Evolutionary conservation across 2,113 vertebrate species (phyloP).

Genomic region (Fregata magnificens): DNA sequence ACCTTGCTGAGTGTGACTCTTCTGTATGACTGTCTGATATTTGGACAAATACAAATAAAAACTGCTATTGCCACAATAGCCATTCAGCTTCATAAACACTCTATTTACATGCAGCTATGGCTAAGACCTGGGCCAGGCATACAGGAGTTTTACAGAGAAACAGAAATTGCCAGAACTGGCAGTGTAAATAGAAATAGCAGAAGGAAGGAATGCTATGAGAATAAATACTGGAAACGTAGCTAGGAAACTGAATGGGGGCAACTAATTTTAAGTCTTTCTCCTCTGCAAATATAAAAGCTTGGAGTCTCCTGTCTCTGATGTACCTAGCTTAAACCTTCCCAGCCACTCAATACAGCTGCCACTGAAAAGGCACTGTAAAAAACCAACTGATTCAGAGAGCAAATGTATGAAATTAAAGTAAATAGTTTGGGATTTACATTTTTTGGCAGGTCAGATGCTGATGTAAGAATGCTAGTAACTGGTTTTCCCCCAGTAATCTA

Average conservation of each 20-base stretch:
- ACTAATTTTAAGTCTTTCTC: neutral
- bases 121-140: neutral
- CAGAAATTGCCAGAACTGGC: neutral
- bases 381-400: neutral
- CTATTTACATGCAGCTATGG: neutral
- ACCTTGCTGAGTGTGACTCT: neutral
- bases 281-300: neutral
- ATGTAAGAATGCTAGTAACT: neutral
- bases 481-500: neutral
- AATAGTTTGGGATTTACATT: neutral
- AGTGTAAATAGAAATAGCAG: slow-evolving; percentile 10
- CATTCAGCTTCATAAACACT: neutral
- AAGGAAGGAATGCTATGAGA: neutral
- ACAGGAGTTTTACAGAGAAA: neutral
- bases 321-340: neutral
- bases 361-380: neutral
- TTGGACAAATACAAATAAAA: neutral
- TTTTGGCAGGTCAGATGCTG: neutral
- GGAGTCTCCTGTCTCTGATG: neutral
- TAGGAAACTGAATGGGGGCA: neutral
- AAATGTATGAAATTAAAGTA: neutral
- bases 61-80: neutral
- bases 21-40: neutral
- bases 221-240: slow-evolving; percentile 24
- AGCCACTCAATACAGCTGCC: neutral